Evolutionary conservation across 2,113 vertebrate genomes (phyloP), one percentile per base, ranked within the genome.

Genomic region (Mastomys natalensis): DNA sequence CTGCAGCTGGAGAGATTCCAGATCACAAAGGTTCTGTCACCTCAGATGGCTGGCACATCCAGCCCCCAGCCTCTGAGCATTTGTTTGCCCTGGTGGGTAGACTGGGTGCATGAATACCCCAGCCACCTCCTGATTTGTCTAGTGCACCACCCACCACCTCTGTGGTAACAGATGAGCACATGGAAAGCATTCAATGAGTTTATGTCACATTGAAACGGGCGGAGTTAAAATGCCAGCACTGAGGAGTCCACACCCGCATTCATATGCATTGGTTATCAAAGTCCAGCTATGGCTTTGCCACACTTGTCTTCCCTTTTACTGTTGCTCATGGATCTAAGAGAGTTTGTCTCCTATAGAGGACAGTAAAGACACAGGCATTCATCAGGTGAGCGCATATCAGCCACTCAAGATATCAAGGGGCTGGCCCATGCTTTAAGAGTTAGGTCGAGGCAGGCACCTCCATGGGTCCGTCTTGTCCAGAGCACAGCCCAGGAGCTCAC

Each of bases 381-480:
- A 1, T 6, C 43, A 43, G 55, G 34, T 21, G 34, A 64, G 84
- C 24, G 84, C 24, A 29, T 8, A 0, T 11, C 37, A 45, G 34
- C 17, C 80, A 43, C 58, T 26, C 58, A 0, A 37, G 21, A 11
- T 12, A 0, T 76, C 1, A 6, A 9, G 89, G 13, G 11, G 29
- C 90, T 62, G 26, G 8, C 6, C 13, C 11, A 10, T 0, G 17
- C 19, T 40, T 43, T 4, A 2, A 3, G 34, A 19, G 66, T 5
- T 9, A 2, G 17, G 53, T 5, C 9, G 81, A 26, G 1, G 53
- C 51, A 66, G 43, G 29, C 1, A 0, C 15, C 31, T 37, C 24
- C 12, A 1, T 15, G 7, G 51, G 34, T 31, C 11, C 9, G 1
- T 15, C 9, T 1, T 34, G 40, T n/a, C n/a, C 5, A 34, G 29